A percentile compares a stretch with the other conserved stretches of the same genome.
Evolutionary conservation across 1,140 invertebrate species (phyloP).

Genomic region (Eubasilissa regina): DNA sequence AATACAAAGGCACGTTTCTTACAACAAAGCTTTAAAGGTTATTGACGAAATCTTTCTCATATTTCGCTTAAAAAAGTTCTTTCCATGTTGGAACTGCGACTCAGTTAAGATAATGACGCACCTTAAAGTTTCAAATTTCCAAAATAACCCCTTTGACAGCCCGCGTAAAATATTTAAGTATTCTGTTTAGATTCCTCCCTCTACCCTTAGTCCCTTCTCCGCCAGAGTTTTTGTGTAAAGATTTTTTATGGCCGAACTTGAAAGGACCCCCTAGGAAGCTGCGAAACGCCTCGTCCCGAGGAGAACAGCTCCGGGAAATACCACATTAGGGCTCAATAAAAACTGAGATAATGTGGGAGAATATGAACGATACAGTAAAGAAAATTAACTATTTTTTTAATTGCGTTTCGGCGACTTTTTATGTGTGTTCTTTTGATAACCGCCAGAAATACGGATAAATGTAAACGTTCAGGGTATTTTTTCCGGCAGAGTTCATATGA

Average conservation of each 20-base stretch:
- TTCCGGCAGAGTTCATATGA: too few relatives aligned
- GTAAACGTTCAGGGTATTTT: too few relatives aligned
- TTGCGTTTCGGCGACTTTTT: not conserved
- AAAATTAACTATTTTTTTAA: constrained; percentile 34
- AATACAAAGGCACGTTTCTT: constrained; percentile 17
- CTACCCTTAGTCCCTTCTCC: not conserved
- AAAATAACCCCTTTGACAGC: constrained; percentile 39
- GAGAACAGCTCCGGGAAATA: constrained; percentile 37
- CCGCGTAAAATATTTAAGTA: constrained; percentile 52
- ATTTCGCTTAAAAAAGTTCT: constrained; percentile 30
- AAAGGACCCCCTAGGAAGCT: constrained; percentile 10
- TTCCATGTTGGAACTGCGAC: constrained; percentile 9
- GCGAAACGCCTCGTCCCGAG: constrained; percentile 6
- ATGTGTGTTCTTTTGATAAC: too few relatives aligned
- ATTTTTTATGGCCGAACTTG: constrained; percentile 49
- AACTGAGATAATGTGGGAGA: constrained; percentile 42
- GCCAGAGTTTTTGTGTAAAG: constrained; percentile 29
- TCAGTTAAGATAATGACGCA: constrained; percentile 44
- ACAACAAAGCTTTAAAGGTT: constrained; percentile 17
- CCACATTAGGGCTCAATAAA: constrained; percentile 51
- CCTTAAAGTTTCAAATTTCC: constrained; percentile 45
- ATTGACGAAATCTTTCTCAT: constrained; percentile 40
- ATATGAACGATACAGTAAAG: constrained; percentile 39
- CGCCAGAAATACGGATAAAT: too few relatives aligned
- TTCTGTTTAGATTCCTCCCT: constrained; percentile 44